A percentile compares a stretch with the other conserved stretches of the same genome.
phyloP scores from a whole-genome alignment of 2,888 invertebrate species.

The Sminthurinus aureus region DNA sequence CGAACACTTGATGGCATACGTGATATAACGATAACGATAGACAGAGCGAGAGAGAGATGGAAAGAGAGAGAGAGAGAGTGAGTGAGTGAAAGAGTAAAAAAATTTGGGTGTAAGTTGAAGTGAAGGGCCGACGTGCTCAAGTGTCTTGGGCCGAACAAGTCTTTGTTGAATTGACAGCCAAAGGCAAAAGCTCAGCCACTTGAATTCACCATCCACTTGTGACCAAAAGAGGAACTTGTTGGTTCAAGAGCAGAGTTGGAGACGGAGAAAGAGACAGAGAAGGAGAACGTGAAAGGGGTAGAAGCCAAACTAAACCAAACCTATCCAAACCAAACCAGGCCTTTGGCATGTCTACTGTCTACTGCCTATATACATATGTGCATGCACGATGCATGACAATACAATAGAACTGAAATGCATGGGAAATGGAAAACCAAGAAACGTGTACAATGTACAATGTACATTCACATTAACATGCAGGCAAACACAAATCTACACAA shows the following conservation, averaged over 20 bases:
- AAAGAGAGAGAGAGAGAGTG: background rate
- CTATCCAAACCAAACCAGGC: too few relatives aligned
- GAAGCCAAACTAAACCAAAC: background rate
- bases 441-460: background rate
- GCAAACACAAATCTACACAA: background rate
- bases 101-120: conserved; percentile 38
- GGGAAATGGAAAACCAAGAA: conserved; percentile 2
- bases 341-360: background rate
- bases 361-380: background rate
- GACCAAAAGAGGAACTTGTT: conserved; percentile 45
- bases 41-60: background rate
- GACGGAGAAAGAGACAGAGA: background rate
- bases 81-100: conserved; percentile 8
- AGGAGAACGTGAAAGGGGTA: background rate
- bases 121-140: conserved; percentile 51
- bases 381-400: background rate
- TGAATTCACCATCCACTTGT: conserved; percentile 42
- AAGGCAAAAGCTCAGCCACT: conserved; percentile 43
- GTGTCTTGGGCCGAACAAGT: conserved; percentile 42
- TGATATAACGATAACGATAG: background rate
- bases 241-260: conserved; percentile 23
- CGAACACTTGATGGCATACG: too few relatives aligned
- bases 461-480: background rate
- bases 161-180: conserved; percentile 43
- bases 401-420: background rate